Evolutionary conservation across 2,113 vertebrate genomes (phyloP).

Genomic region (Otus sunia): DNA sequence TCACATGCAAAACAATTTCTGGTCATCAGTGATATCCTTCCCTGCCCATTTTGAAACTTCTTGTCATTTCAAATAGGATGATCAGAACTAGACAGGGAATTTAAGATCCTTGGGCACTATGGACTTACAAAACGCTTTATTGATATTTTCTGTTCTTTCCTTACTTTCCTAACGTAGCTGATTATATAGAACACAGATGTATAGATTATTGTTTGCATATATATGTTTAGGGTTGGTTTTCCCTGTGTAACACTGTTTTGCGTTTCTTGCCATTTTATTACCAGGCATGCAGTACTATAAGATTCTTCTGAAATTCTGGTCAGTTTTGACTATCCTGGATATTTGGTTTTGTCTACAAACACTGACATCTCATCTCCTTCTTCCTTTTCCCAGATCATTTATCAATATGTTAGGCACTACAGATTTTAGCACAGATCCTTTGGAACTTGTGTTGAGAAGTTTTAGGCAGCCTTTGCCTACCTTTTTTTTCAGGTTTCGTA

Average conservation of each 20-base stretch:
- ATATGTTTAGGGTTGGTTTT: neutral
- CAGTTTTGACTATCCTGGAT: neutral
- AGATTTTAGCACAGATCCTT: neutral
- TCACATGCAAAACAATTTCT: neutral
- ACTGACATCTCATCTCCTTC: neutral
- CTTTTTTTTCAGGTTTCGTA: neutral
- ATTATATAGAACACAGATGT: neutral
- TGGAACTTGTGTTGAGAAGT: neutral
- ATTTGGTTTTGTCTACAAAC: neutral
- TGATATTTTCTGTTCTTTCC: neutral
- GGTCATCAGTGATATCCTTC: neutral
- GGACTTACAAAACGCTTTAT: neutral
- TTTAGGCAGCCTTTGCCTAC: neutral
- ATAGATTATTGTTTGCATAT: neutral
- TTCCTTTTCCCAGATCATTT: neutral
- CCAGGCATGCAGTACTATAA: neutral
- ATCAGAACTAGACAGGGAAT: neutral
- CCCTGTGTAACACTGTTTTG: neutral
- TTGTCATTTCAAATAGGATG: neutral
- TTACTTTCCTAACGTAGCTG: neutral
- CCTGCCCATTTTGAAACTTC: neutral
- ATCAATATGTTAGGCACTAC: neutral
- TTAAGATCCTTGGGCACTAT: neutral
- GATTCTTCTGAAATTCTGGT: neutral
- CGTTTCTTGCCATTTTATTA: neutral